These are phyloP conservation scores for Cyaniris semiargus DNA, from an alignment of 2,888 invertebrate species.

Conservation along the genomic window DNA sequence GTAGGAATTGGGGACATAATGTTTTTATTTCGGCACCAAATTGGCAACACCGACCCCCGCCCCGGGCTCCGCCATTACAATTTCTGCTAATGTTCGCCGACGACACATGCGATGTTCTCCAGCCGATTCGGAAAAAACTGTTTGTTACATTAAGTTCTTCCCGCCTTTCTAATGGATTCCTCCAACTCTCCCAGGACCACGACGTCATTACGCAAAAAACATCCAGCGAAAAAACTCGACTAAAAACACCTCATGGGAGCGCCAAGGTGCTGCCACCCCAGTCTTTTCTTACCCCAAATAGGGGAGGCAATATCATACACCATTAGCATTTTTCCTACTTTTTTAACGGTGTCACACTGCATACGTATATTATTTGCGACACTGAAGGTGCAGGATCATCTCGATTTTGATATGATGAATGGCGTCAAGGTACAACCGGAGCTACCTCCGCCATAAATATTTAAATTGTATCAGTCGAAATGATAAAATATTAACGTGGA, in stretches of 20 bases:
- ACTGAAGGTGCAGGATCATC: slow-evolving; percentile 31
- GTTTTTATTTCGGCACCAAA: slow-evolving; percentile 33
- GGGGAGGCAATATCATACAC: slow-evolving; percentile 82
- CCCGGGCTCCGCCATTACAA: slow-evolving; percentile 59
- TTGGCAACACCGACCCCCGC: slow-evolving; percentile 45
- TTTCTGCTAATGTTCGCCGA: slow-evolving; percentile 59
- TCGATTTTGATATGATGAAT: slow-evolving; percentile 22
- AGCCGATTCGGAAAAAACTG: slow-evolving; percentile 64
- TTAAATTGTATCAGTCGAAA: neutral
- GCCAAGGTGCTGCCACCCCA: slow-evolving; percentile 76
- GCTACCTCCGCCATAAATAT: neutral
- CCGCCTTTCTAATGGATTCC: slow-evolving; percentile 79
- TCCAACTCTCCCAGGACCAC: slow-evolving; percentile 77
- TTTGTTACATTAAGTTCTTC: slow-evolving; percentile 72
- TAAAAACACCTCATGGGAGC: slow-evolving; percentile 75
- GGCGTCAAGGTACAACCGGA: neutral
- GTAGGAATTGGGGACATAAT: slow-evolving; percentile 25
- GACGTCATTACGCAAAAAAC: slow-evolving; percentile 75
- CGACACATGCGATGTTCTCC: slow-evolving; percentile 65
- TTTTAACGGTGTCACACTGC: slow-evolving; percentile 79
- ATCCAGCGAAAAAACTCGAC: slow-evolving; percentile 59
- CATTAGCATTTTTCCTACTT: slow-evolving; percentile 80
- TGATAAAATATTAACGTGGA: neutral
- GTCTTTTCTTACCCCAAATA: slow-evolving; percentile 73
- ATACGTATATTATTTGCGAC: slow-evolving; percentile 50